phyloP scores from a whole-genome alignment of 2,797 vertebrate genomes.

The Sebastes hubbsi region DNA sequence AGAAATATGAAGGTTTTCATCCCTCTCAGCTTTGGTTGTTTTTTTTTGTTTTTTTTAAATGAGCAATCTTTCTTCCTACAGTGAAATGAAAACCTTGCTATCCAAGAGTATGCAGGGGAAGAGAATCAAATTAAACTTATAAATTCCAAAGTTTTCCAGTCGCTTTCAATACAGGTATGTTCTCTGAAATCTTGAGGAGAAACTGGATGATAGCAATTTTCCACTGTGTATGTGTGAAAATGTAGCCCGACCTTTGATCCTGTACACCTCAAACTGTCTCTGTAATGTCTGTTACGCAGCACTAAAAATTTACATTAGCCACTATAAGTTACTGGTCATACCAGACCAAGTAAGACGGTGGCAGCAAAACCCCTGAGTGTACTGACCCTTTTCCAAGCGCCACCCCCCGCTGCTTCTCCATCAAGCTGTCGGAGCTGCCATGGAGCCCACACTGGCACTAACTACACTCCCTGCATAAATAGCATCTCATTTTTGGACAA shows the following conservation, averaged over 20 bases:
- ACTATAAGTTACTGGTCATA: neutral
- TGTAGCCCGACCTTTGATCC: neutral
- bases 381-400: no score
- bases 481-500: no score
- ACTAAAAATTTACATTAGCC: no score
- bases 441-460: no score
- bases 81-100: neutral
- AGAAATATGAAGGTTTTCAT: neutral
- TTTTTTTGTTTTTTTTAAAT: neutral
- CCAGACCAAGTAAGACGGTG: neutral
- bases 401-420: no score
- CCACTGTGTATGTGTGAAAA: neutral
- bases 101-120: neutral
- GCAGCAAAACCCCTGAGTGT: neutral
- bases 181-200: neutral
- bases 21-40: neutral
- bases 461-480: no score
- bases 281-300: no score
- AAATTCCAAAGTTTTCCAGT: neutral
- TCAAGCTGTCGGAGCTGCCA: no score
- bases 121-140: neutral
- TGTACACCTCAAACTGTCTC: no score
- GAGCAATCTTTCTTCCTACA: neutral
- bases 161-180: neutral
- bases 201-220: neutral